phyloP scores from a whole-genome alignment of 1,140 invertebrate species.

The Augochlora pura region DNA sequence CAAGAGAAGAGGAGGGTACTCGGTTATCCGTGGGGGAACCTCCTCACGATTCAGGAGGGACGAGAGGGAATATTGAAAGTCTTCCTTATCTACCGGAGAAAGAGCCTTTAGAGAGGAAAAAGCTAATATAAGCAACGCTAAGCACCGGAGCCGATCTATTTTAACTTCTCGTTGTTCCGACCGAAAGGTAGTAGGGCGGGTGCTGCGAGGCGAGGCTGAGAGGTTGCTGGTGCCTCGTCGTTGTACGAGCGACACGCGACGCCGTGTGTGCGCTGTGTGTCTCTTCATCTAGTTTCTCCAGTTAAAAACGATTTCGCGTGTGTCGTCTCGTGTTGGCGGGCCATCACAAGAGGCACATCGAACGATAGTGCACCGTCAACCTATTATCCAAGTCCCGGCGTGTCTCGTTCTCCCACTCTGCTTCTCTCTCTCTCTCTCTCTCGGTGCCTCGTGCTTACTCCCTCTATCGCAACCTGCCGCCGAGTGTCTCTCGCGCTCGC shows the following conservation, averaged over 20 bases:
- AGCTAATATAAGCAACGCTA: slow-evolving; percentile 1
- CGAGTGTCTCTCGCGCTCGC: slow-evolving; percentile 24
- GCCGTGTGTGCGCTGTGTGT: slow-evolving; percentile 1
- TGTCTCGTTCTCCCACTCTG: slow-evolving; percentile 23
- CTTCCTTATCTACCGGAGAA: not conserved
- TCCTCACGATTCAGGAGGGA: too few relatives aligned
- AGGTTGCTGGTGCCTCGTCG: slow-evolving; percentile 47
- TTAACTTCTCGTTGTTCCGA: slow-evolving; percentile 56
- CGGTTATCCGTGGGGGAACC: too few relatives aligned
- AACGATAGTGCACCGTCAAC: slow-evolving; percentile 45
- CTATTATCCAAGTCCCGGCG: slow-evolving; percentile 35
- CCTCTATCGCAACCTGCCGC: slow-evolving; percentile 37
- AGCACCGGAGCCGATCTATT: slow-evolving; percentile 56
- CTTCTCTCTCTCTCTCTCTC: slow-evolving; percentile 27
- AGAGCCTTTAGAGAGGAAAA: not conserved
- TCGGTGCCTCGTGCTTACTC: slow-evolving; percentile 41
- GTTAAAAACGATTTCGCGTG: slow-evolving; percentile 50
- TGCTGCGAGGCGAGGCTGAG: slow-evolving; percentile 46
- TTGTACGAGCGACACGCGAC: slow-evolving; percentile 38
- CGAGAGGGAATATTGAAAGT: too few relatives aligned
- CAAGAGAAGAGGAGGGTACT: not conserved
- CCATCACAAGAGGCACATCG: slow-evolving; percentile 43
- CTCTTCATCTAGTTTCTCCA: not conserved
- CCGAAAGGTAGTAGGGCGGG: slow-evolving; percentile 27
- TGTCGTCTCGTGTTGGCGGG: slow-evolving; percentile 42